Evolutionary conservation across 1,140 invertebrate species (phyloP).

Genomic region (Drosophila punjabiensis): DNA sequence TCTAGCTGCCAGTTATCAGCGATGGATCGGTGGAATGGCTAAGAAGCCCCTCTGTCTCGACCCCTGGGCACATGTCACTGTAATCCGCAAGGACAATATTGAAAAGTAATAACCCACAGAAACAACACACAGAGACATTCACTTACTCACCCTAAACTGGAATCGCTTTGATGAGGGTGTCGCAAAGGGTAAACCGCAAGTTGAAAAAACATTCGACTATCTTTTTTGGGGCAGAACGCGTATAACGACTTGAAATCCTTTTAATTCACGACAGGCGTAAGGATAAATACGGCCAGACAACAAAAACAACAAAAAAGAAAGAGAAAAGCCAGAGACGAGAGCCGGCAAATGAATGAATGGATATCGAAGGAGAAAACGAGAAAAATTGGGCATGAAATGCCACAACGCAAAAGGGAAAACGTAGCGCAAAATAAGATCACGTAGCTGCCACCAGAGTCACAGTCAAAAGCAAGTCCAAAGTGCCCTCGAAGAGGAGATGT

Average conservation of each 20-base stretch:
- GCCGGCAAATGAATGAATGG: conserved; percentile 63
- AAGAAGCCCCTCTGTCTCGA: conserved; percentile 26
- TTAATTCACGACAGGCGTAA: conserved; percentile 80
- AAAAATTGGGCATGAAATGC: conserved; percentile 75
- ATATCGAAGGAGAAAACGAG: conserved; percentile 62
- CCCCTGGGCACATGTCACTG: conserved; percentile 66
- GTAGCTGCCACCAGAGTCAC: conserved; percentile 62
- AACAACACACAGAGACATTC: conserved; percentile 62
- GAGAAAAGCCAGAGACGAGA: not conserved
- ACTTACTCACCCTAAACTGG: conserved; percentile 25
- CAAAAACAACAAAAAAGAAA: not conserved
- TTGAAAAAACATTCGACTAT: conserved; percentile 78
- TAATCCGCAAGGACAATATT: conserved; percentile 85
- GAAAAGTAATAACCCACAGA: conserved; percentile 84
- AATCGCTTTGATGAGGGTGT: conserved; percentile 67
- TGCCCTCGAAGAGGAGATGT: conserved; percentile 24
- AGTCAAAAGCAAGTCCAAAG: conserved; percentile 18
- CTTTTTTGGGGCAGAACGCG: conserved; percentile 62
- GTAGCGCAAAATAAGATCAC: conserved; percentile 78
- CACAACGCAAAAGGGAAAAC: conserved; percentile 44
- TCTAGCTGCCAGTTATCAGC: conserved; percentile 23
- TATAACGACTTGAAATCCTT: conserved; percentile 77
- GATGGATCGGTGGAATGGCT: not conserved
- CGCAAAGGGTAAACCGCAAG: conserved; percentile 68
- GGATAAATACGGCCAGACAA: conserved; percentile 46